Evolutionary conservation across 2,113 vertebrate genomes (phyloP).

Genomic region (Arvicanthis niloticus): DNA sequence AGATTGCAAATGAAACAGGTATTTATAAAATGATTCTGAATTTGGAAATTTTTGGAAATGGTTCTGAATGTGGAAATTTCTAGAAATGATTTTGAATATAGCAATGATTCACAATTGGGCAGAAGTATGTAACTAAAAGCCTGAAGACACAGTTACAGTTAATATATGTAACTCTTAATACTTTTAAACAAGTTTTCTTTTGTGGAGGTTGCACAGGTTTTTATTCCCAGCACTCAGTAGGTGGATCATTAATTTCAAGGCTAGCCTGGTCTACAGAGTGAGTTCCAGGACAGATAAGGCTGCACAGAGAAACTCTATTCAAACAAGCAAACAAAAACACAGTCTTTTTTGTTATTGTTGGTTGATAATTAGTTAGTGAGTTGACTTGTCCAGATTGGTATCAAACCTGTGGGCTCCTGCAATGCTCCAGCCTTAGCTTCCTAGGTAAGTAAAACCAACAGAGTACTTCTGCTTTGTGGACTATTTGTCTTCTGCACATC

Average conservation of each 20-base stretch:
- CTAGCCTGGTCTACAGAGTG: neutral
- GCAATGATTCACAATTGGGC: neutral
- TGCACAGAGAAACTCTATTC: neutral
- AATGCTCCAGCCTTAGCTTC: neutral
- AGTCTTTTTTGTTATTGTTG: neutral
- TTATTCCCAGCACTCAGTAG: too few relatives aligned
- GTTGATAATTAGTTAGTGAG: neutral
- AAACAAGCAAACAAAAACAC: neutral
- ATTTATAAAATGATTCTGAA: neutral
- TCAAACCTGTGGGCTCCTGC: neutral
- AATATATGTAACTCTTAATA: neutral
- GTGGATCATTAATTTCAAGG: neutral
- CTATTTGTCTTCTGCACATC: neutral
- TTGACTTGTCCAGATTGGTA: neutral
- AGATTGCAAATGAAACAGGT: neutral
- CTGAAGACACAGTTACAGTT: neutral
- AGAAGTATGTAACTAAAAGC: neutral
- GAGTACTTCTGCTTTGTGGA: too few relatives aligned
- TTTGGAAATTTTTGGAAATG: too few relatives aligned
- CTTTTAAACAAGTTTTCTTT: neutral
- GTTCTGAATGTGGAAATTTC: too few relatives aligned
- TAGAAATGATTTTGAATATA: too few relatives aligned
- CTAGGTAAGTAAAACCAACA: too few relatives aligned
- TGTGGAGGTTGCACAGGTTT: fast-evolving
- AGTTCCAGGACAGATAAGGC: neutral